Evolutionary conservation across 2,113 vertebrate genomes (phyloP), one percentile per base, ranked within the genome.

Genomic region (Ophthalmolycus amberensis): DNA sequence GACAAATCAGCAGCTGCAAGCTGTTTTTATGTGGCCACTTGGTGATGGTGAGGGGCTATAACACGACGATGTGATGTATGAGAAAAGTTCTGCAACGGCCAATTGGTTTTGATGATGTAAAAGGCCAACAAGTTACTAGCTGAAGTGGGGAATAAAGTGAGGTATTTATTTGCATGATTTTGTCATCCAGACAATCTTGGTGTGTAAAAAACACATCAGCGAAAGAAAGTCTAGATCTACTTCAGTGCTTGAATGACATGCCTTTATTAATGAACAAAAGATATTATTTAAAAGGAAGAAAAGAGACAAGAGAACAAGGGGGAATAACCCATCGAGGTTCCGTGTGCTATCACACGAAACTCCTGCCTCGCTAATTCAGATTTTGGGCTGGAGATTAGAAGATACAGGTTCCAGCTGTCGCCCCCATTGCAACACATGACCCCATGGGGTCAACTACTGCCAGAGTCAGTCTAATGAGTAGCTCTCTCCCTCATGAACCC

Each of bases 391-490:
- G 9, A 84, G 77, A 79, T 70, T 29, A 85, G 71, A 83, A 2
- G 0, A 44, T 54, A 5, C 59, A 78, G 72, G 60, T 85, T 80
- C 56, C 38, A 80, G 60, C 56, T 85, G 75, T 82, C 71, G 0
- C 59, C 60, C 20, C 7, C 5, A 0, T 50, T 65, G 69, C 27
- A 64, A 66, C 75, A 34, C 8, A 6, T 85, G 77, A 84, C 82
- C 87, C 71, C 1, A 0, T 52, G 42, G 38, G 81, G 71, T 83
- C 80, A 86, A 56, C 60, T 5, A 38, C 59, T 18, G 44, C 50
- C 72, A 52, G 29, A 80, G 37, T 66, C 15, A 5, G 44, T 50
- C 79, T 91, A 89, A 89, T 88, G 90, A 89, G 76, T 66, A 70
- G 77, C 62, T 70, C 56, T 67, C 32, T 77, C 38, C 16, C 70